A percentile compares a stretch with the other conserved stretches of the same genome.
Evolutionary conservation across 2,113 vertebrate genomes (phyloP).

Genomic region (Onychorhynchus coronatus): DNA sequence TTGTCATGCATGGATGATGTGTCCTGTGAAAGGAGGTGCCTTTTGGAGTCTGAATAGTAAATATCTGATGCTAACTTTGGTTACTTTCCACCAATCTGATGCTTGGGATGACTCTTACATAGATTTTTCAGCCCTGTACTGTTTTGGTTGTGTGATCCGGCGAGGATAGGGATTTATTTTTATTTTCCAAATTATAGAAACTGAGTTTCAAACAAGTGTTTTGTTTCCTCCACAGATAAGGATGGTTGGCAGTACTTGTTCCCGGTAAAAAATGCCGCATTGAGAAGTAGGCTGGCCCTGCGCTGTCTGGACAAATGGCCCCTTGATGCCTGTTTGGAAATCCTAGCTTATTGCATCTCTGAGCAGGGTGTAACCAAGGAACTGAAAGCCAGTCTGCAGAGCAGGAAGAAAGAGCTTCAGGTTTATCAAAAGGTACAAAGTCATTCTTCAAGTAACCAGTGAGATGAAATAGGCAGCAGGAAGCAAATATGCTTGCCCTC

Average conservation of each 20-base stretch:
- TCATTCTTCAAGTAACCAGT: not conserved
- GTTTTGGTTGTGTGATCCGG: not conserved
- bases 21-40: not conserved
- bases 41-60: not conserved
- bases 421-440: slow-evolving; percentile 84
- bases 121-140: not conserved
- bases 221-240: slow-evolving; percentile 67
- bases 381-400: slow-evolving; percentile 75
- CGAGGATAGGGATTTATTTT: not conserved
- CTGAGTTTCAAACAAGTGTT: not conserved
- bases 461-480: not conserved
- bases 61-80: not conserved
- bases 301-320: slow-evolving; percentile 87
- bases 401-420: slow-evolving; percentile 81
- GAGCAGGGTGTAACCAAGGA: slow-evolving; percentile 67
- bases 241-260: slow-evolving; percentile 83
- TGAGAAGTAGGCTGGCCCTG: slow-evolving; percentile 84
- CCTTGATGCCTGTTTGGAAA: slow-evolving; percentile 82
- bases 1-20: not conserved
- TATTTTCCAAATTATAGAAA: not conserved
- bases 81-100: not conserved
- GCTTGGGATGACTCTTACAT: not conserved
- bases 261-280: slow-evolving; percentile 76
- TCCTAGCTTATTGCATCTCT: slow-evolving; percentile 88
- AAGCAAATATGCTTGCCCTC: not conserved